phyloP scores from a whole-genome alignment of 2,113 vertebrate genomes.

The Halichoeres trimaculatus region DNA sequence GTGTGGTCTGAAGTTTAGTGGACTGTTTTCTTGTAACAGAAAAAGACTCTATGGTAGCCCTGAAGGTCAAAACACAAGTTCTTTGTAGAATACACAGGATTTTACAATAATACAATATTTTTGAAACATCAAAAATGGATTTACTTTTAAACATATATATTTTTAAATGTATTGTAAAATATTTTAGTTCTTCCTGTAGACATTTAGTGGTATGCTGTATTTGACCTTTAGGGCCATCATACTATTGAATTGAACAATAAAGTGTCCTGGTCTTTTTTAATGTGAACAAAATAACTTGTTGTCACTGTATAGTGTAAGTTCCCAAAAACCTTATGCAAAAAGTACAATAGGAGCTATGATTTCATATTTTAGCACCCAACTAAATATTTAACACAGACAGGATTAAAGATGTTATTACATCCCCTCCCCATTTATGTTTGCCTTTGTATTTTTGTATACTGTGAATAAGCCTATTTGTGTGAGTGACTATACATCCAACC shows the following conservation, averaged over 20 bases:
- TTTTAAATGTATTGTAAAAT: too few relatives aligned
- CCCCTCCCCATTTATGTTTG: constrained; percentile 5
- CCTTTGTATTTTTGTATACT: neutral
- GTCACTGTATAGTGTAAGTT: constrained; percentile 36
- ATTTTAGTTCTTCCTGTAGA: too few relatives aligned
- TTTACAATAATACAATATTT: neutral
- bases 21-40: neutral
- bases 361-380: constrained; percentile 4
- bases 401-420: constrained; percentile 43
- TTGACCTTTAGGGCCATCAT: too few relatives aligned
- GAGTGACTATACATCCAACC: neutral
- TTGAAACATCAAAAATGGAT: too few relatives aligned
- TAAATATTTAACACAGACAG: constrained; percentile 31
- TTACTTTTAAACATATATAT: too few relatives aligned
- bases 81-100: neutral
- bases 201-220: too few relatives aligned
- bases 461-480: neutral
- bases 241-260: neutral
- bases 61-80: neutral
- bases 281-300: constrained; percentile 19
- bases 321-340: too few relatives aligned
- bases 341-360: constrained; percentile 15
- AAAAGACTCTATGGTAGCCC: neutral
- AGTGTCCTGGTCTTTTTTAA: constrained; percentile 35
- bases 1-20: constrained; percentile 7